These are phyloP conservation scores for Lordiphosa mommai DNA, from an alignment of 1,140 invertebrate species.

Conservation along the genomic window DNA sequence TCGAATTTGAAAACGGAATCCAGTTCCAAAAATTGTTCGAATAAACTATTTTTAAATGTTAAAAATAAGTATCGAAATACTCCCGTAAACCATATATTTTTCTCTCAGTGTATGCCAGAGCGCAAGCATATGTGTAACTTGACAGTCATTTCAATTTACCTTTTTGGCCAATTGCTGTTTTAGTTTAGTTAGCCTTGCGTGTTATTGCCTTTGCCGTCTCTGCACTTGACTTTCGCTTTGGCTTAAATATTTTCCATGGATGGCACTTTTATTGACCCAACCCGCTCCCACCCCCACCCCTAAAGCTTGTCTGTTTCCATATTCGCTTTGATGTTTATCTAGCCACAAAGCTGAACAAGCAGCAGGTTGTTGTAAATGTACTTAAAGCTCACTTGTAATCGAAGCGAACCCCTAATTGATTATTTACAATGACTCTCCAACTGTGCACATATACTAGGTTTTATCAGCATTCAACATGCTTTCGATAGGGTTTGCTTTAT, in stretches of 20 bases:
- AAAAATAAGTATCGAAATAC: too few relatives aligned
- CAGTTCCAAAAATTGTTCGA: too few relatives aligned
- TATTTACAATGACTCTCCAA: neutral
- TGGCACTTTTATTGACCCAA: too few relatives aligned
- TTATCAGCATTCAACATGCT: neutral
- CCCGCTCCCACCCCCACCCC: neutral
- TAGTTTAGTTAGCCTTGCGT: constrained; percentile 39
- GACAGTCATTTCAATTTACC: constrained; percentile 22
- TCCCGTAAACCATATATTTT: too few relatives aligned
- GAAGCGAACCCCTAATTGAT: neutral
- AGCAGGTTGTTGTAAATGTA: neutral
- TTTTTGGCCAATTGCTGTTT: constrained; percentile 27
- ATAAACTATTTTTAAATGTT: too few relatives aligned
- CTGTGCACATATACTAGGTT: neutral
- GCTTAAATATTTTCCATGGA: neutral
- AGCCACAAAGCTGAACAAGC: neutral
- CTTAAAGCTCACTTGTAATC: too few relatives aligned
- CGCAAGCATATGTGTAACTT: neutral
- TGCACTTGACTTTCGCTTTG: constrained; percentile 51
- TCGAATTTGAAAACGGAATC: too few relatives aligned
- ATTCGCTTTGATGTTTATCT: neutral
- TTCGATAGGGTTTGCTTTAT: neutral
- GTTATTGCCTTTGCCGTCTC: constrained; percentile 17
- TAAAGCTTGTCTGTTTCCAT: neutral
- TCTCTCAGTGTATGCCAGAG: neutral